phyloP scores from a whole-genome alignment of 2,113 vertebrate species.

The Rousettus leschenaultii region DNA sequence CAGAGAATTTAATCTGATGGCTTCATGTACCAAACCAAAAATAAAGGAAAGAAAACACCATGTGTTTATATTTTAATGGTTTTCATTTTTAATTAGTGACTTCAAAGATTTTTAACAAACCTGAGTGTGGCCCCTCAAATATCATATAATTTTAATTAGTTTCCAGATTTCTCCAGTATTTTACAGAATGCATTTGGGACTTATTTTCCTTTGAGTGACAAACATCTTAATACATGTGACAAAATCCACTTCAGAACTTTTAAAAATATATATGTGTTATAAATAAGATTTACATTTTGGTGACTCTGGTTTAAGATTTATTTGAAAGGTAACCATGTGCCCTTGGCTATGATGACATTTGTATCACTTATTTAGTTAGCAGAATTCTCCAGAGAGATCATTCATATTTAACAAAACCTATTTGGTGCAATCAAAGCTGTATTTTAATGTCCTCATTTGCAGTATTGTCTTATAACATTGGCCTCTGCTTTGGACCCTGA shows the following conservation, averaged over 20 bases:
- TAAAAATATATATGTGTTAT: conserved; percentile 56
- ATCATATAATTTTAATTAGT: conserved; percentile 71
- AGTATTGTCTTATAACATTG: conserved; percentile 62
- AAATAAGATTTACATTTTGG: conserved; percentile 65
- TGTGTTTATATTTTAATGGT: conserved; percentile 39
- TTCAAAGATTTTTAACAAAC: conserved; percentile 67
- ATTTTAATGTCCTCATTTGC: conserved; percentile 62
- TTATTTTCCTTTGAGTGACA: conserved; percentile 66
- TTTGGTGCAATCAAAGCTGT: conserved; percentile 65
- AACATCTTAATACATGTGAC: conserved; percentile 59
- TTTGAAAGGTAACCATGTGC: conserved; percentile 33
- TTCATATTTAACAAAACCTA: conserved; percentile 10
- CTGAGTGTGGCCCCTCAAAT: conserved; percentile 55
- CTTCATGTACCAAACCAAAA: not conserved
- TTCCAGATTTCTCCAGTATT: conserved; percentile 63
- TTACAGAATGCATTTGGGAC: conserved; percentile 54
- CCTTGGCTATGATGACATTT: not conserved
- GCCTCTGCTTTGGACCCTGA: conserved; percentile 52
- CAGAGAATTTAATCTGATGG: conserved; percentile 24
- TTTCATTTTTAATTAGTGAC: conserved; percentile 75
- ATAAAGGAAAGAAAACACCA: not conserved
- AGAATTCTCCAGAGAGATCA: conserved; percentile 1
- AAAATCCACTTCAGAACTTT: conserved; percentile 66
- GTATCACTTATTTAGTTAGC: not conserved
- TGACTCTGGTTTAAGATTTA: conserved; percentile 52